A percentile compares a stretch with the other conserved stretches of the same genome.
These are phyloP conservation scores for Scelioninae gen. 2 DNA, from an alignment of 2,888 invertebrate genomes.

Conservation along the genomic window DNA sequence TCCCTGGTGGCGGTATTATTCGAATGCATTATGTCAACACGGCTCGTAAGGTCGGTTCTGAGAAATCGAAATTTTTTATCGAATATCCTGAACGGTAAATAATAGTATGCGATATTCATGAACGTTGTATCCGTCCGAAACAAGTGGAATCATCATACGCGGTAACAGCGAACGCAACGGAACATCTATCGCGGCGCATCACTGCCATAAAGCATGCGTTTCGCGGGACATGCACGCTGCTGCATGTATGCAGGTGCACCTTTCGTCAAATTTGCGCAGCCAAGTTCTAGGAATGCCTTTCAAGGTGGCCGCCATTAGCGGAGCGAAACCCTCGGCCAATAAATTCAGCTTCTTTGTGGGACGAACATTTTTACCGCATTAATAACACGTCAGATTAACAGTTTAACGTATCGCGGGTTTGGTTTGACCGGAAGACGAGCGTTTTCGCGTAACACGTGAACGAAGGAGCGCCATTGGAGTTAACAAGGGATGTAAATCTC, in stretches of 20 bases:
- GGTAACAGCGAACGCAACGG: constrained; percentile 38
- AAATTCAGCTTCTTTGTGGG: constrained; percentile 55
- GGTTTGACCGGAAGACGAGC: constrained; percentile 35
- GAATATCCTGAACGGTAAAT: constrained; percentile 39
- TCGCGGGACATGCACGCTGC: constrained; percentile 51
- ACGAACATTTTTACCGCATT: constrained; percentile 55
- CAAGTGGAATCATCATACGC: constrained; percentile 49
- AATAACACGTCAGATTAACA: constrained; percentile 58
- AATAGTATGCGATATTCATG: constrained; percentile 54
- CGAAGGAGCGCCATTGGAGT: constrained; percentile 11
- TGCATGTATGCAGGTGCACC: constrained; percentile 52
- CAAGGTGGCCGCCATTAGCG: constrained; percentile 46
- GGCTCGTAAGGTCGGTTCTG: constrained; percentile 15
- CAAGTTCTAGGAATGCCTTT: constrained; percentile 56
- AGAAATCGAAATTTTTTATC: constrained; percentile 17
- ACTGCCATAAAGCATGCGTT: constrained; percentile 56
- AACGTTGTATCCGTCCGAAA: constrained; percentile 49
- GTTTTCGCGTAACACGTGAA: constrained; percentile 33
- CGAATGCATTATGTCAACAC: constrained; percentile 36
- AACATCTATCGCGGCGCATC: constrained; percentile 54
- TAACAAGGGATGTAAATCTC: constrained; percentile 53
- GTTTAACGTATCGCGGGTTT: constrained; percentile 48
- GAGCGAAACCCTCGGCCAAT: constrained; percentile 34
- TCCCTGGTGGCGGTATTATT: constrained; percentile 19
- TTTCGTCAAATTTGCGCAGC: constrained; percentile 58